phyloP scores from a whole-genome alignment of 2,888 invertebrate species.

The Ophraella communa region DNA sequence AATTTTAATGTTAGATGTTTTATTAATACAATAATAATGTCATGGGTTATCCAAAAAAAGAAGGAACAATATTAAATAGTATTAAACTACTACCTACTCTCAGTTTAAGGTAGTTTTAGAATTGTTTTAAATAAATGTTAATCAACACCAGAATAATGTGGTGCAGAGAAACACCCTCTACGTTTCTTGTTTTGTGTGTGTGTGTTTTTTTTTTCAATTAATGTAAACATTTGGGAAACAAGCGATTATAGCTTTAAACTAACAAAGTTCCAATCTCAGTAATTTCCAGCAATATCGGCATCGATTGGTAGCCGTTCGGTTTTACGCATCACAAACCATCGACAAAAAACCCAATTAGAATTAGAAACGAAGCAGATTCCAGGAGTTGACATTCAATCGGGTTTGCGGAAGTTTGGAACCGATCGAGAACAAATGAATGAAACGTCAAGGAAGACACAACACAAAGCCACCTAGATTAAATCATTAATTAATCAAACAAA shows the following conservation, averaged over 20 bases:
- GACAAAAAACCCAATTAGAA: constrained; percentile 34
- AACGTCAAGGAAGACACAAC: constrained; percentile 27
- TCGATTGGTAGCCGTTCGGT: constrained; percentile 1
- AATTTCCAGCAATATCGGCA: constrained; percentile 2
- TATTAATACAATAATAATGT: too few relatives aligned
- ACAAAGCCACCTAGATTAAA: constrained; percentile 25
- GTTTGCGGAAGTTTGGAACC: constrained; percentile 18
- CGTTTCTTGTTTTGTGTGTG: too few relatives aligned
- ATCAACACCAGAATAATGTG: too few relatives aligned
- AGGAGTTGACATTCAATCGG: constrained; percentile 29
- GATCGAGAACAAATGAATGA: constrained; percentile 27
- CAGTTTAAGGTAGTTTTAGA: too few relatives aligned
- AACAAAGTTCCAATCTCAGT: constrained; percentile 7
- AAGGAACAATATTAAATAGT: too few relatives aligned
- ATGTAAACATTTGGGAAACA: constrained; percentile 4
- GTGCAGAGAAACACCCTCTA: too few relatives aligned
- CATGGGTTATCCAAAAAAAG: too few relatives aligned
- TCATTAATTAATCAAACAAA: constrained; percentile 25
- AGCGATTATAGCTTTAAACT: constrained; percentile 1
- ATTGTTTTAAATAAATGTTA: too few relatives aligned
- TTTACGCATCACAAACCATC: constrained; percentile 12
- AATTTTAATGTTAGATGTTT: too few relatives aligned
- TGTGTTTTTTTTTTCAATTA: neutral
- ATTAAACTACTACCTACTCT: too few relatives aligned
- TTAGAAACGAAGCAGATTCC: constrained; percentile 30